Base-by-base conservation (phyloP, 53 echinoderm and acorn worm genomes). In the Zoroaster sp. region DNA sequence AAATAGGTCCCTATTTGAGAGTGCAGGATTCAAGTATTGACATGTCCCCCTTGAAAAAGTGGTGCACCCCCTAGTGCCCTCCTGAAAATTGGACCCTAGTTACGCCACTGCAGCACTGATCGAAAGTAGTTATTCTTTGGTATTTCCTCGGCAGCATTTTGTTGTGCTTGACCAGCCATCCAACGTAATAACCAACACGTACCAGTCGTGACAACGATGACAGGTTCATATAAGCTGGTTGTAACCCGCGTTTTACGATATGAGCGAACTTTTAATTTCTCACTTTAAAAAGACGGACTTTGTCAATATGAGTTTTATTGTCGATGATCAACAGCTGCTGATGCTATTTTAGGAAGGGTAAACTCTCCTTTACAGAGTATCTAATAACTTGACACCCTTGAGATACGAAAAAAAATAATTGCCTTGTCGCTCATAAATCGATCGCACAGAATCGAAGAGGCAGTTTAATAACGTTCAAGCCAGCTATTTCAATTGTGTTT, bases 371-470 rank as follows among this genome's bases (percentile, higher is more conserved):
- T 33, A 14, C 51, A 45, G 10, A 8, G 2, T 46, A 35, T 21
- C 76, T 46, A 47, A 17, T 1, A 33, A 6, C 34, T 49, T 49
- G 32, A 76, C 76, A 76, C 76, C 76, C 35, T 52, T 76, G 76
- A 34, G 34, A 47, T 30, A 76, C 17, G 47, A 76, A 47, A 76
- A 76, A 47, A 76, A 45, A 76, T 76, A 76, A 49, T 76, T 76
- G 76, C 52, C 33, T 76, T 34, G 23, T 4, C 35, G 51, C n/a
- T 45, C 30, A 30, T 10, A 5, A 43, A 18, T 40, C 43, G 44
- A 74, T 74, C 74, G 74, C 21, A 46, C 76, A 12, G 76, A 30
- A 44, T 0, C 7, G 10, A 32, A 33, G 31, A 30, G 42, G 18
- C 0, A 32, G 7, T 41, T 30, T 5, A 45, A 33, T 51, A 11